A percentile compares a stretch with the other conserved stretches of the same genome.
Evolutionary conservation across 1,140 invertebrate genomes (phyloP).

Genomic region (Drosophila subobscura): DNA sequence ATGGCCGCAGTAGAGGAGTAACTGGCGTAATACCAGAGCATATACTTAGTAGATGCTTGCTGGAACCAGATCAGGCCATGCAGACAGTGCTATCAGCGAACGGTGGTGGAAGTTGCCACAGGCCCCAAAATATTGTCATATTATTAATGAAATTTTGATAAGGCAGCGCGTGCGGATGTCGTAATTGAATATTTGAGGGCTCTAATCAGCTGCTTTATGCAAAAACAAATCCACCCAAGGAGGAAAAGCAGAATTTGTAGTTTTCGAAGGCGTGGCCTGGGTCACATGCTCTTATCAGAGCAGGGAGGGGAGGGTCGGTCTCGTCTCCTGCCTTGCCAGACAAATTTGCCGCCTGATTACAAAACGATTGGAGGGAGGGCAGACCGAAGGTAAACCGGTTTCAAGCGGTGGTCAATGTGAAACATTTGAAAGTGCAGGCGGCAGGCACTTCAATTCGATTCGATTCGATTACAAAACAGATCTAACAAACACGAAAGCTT

Average conservation of each 20-base stretch:
- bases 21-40: constrained; percentile 13
- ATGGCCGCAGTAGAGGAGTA: constrained; percentile 17
- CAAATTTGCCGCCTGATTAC: neutral
- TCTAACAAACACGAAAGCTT: no score
- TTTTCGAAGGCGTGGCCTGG: constrained; percentile 21
- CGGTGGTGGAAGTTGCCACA: no score
- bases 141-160: constrained; percentile 63
- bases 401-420: constrained; percentile 32
- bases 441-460: no score
- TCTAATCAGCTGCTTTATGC: constrained; percentile 7
- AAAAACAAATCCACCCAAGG: constrained; percentile 1
- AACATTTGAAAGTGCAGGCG: no score
- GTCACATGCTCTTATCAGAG: constrained; percentile 64
- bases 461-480: no score
- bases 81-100: constrained; percentile 9
- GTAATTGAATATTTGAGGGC: constrained; percentile 31
- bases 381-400: constrained; percentile 49
- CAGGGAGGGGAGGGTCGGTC: no score
- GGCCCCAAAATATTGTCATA: constrained; percentile 30
- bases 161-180: constrained; percentile 50
- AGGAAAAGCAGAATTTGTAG: no score
- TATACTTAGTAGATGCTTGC: constrained; percentile 2
- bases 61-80: constrained; percentile 40
- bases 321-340: neutral
- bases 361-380: no score